A percentile compares a stretch with the other conserved stretches of the same genome.
Conservation (phyloP, 92 coral and sea anemone genomes). For the Chrysogorgia sp. region DNA sequence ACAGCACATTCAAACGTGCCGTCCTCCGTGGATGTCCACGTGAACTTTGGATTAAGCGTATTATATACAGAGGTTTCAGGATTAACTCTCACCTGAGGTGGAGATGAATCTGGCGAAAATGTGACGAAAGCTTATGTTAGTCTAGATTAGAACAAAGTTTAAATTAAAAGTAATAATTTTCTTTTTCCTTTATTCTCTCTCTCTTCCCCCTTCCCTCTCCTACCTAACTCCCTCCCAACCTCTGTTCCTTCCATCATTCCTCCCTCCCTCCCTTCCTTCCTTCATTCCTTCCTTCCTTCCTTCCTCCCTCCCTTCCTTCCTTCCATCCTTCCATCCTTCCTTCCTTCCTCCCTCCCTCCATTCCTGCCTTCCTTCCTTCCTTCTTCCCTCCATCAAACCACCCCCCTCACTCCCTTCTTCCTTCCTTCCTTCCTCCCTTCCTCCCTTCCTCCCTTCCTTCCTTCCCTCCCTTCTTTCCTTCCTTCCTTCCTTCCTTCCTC, state of each 20-base stretch:
- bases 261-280: too few relatives aligned
- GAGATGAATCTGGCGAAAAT: neutral
- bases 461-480: too few relatives aligned
- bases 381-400: neutral
- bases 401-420: neutral
- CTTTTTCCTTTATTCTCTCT: too few relatives aligned
- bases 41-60: neutral
- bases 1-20: slow-evolving; percentile 17
- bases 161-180: neutral
- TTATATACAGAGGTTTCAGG: neutral
- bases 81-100: neutral
- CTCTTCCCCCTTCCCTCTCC: too few relatives aligned
- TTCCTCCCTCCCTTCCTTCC: too few relatives aligned
- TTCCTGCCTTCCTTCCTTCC: too few relatives aligned
- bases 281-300: too few relatives aligned
- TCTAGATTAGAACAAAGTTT: neutral
- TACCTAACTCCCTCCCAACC: too few relatives aligned
- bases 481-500: neutral
- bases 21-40: slow-evolving; percentile 25
- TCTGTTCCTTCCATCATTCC: too few relatives aligned
- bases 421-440: slow-evolving; percentile 5
- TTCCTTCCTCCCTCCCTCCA: too few relatives aligned
- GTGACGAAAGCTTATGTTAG: neutral
- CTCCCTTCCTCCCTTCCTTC: neutral
- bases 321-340: too few relatives aligned